These are phyloP conservation scores for Phortica variegata DNA, from an alignment of 1,140 invertebrate species.

Conservation along the genomic window DNA sequence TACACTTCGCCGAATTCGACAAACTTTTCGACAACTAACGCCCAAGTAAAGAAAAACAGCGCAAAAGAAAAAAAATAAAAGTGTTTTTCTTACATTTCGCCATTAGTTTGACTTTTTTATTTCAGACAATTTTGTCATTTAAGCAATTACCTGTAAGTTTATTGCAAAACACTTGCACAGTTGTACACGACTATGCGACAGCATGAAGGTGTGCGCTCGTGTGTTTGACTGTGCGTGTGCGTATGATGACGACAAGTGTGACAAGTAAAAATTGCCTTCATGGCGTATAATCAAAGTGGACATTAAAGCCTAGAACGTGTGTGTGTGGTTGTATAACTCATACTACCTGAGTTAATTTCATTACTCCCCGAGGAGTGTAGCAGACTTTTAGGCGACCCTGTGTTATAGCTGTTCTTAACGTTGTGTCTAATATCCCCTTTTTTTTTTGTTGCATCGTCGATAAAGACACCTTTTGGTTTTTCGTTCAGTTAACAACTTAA, in stretches of 20 bases:
- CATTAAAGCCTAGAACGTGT: too few species aligned
- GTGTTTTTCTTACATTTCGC: too few species aligned
- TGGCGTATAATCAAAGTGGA: not conserved
- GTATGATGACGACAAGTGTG: conserved; percentile 23
- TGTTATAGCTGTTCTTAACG: conserved; percentile 12
- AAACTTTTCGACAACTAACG: too few species aligned
- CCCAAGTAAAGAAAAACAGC: too few species aligned
- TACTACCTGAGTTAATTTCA: conserved; percentile 43
- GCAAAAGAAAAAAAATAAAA: too few species aligned
- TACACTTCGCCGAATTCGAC: too few species aligned
- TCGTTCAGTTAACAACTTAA: conserved; percentile 48
- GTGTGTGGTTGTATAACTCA: too few species aligned
- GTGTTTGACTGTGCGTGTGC: not conserved
- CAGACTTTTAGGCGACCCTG: conserved; percentile 6
- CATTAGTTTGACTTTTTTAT: too few species aligned
- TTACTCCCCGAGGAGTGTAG: conserved; percentile 29
- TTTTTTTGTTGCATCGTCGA: not conserved
- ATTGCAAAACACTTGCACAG: conserved; percentile 27
- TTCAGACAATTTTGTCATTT: conserved; percentile 35
- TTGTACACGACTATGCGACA: conserved; percentile 2
- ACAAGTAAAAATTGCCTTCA: conserved; percentile 17
- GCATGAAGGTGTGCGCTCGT: not conserved
- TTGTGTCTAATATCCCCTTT: too few species aligned
- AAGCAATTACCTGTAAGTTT: conserved; percentile 26
- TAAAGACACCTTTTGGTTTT: conserved; percentile 19